A percentile compares a stretch with the other conserved stretches of the same genome.
Evolutionary conservation across 2,888 invertebrate species (phyloP).

Genomic region (Meliscaeva auricollis): DNA sequence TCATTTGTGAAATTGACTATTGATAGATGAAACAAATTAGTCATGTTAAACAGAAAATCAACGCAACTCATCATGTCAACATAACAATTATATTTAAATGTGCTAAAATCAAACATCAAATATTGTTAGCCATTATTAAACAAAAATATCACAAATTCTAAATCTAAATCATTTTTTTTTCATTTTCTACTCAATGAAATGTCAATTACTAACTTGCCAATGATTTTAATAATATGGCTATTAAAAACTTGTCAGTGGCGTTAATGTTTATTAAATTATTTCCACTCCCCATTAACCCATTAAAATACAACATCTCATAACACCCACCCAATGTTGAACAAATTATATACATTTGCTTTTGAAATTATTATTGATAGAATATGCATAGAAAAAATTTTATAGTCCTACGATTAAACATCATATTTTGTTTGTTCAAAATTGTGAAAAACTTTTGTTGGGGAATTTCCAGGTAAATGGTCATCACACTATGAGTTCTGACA

Average conservation of each 20-base stretch:
- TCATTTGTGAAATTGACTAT: too few relatives aligned
- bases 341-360: conserved; percentile 54
- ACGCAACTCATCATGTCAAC: not conserved
- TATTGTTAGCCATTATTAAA: not conserved
- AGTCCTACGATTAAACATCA: not conserved
- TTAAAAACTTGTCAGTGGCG: conserved; percentile 5
- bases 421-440: not conserved
- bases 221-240: not conserved
- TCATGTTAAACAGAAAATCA: not conserved
- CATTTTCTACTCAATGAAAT: conserved; percentile 34
- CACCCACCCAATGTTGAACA: conserved; percentile 36
- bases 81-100: not conserved
- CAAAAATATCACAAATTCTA: conserved; percentile 29
- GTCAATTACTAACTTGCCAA: conserved; percentile 34
- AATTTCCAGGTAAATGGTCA: conserved; percentile 15
- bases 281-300: not conserved
- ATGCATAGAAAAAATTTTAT: not conserved
- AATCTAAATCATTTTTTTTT: conserved; percentile 55
- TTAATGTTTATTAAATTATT: conserved; percentile 26
- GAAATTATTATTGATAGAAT: conserved; percentile 3
- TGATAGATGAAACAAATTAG: too few relatives aligned
- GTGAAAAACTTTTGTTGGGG: not conserved
- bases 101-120: not conserved
- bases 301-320: not conserved
- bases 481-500: conserved; percentile 13